Base-by-base conservation (phyloP, 1,140 invertebrate species). In the Antheraea mylitta region DNA sequence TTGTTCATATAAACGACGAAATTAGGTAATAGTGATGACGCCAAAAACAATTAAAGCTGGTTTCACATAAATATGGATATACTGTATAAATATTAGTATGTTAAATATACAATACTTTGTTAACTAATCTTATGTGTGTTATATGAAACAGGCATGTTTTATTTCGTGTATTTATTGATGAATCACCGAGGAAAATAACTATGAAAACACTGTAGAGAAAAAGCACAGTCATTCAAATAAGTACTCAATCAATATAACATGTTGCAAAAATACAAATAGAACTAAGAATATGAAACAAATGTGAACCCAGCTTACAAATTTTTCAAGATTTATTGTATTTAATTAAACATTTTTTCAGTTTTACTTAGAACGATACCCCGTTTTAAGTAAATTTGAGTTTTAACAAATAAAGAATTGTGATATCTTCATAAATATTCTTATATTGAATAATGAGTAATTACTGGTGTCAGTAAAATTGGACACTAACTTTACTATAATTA, bases 1-100 rank as follows among this genome's bases (percentile, higher is more conserved):
- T 80, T 79, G 68, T 79, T 77, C 67, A 78, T 71, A 71, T 69
- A 72, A 80, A 73, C 58, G 66, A 74, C 74, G 78, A 89, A 83
- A 83, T 81, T 83, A 79, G 77, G 72, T 76, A 69, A 76, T 84
- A 80, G 18, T 75, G 78, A 79, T 80, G 84, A 89, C 79, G 81
- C 89, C 87, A 89, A 89, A 89, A 85, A 87, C 36, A 18, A 30
- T n/a, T 64, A 38, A 38, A 37, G 5, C 45, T 53, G 45, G 45
- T 9, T 16, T 53, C 45, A 53, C 38, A 42, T 42, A 42, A 10
- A 11, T 11, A 4, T 30, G 4, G 1, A 30, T 30, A 30, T 30
- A 30, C 22, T 30, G 22, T 30, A 2, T 30, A 30, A 30, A 30
- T 30, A 30, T 30, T 30, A 30, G 22, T 30, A 30, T 30, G 22